Conservation (phyloP, 2,888 invertebrate genomes). For the Andrena flavipes region DNA sequence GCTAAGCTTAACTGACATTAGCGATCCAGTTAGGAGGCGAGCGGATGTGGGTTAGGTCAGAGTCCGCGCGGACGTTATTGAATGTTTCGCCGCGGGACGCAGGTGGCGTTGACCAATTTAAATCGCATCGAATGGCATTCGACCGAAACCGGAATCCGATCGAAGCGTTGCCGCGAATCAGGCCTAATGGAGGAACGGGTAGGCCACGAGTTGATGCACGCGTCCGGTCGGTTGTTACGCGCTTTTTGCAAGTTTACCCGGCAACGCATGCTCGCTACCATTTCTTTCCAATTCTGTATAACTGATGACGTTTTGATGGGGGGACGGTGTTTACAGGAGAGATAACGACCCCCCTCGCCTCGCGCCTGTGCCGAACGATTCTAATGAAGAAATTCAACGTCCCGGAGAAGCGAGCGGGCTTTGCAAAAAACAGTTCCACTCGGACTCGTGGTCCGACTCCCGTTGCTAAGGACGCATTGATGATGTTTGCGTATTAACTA, state of each 20-base stretch:
- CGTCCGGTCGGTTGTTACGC: conserved; percentile 44
- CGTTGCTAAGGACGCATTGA: conserved; percentile 48
- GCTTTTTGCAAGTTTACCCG: conserved; percentile 51
- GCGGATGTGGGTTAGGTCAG: conserved; percentile 33
- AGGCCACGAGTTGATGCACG: conserved; percentile 21
- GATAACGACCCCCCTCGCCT: conserved; percentile 50
- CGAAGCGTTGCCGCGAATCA: conserved; percentile 17
- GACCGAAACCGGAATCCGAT: conserved; percentile 21
- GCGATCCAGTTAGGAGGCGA: conserved; percentile 16
- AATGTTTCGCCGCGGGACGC: not conserved
- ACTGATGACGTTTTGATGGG: conserved; percentile 56
- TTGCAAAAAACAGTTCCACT: not conserved
- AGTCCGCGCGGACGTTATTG: not conserved
- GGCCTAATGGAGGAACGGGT: conserved; percentile 43
- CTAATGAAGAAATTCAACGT: conserved; percentile 54
- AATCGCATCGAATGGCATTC: conserved; percentile 10
- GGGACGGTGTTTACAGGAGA: conserved; percentile 41
- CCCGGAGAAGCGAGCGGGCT: not conserved
- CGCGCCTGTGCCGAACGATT: not conserved
- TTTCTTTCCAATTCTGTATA: conserved; percentile 45
- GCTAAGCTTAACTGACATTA: not conserved
- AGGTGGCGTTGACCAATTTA: conserved; percentile 33
- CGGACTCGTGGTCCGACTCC: not conserved
- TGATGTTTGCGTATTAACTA: conserved; percentile 54
- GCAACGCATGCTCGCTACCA: conserved; percentile 41